phyloP scores from a whole-genome alignment of 1,140 invertebrate species.

The Eumaeus atala region DNA sequence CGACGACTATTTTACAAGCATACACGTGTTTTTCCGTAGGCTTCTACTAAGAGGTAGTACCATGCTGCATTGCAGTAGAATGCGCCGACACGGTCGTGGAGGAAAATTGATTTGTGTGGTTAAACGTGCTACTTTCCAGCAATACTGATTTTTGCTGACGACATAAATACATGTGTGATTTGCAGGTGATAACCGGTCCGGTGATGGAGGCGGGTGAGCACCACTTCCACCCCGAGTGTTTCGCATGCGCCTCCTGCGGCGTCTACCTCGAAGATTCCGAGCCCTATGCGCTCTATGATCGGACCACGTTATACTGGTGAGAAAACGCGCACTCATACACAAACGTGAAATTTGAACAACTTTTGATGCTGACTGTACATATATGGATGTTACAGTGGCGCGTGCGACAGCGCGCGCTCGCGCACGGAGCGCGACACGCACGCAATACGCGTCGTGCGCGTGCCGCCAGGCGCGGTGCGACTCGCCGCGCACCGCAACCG shows the following conservation, averaged over 20 bases:
- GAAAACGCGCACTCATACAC: constrained; percentile 1
- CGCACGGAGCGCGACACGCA: constrained; percentile 27
- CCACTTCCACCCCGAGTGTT: constrained; percentile 96
- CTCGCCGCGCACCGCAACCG: constrained; percentile 24
- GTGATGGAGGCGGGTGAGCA: constrained; percentile 96
- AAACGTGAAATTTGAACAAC: neutral
- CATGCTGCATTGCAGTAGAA: too few species aligned
- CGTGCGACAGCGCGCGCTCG: constrained; percentile 32
- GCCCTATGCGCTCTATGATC: constrained; percentile 90
- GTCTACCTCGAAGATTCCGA: constrained; percentile 93
- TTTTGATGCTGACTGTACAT: too few species aligned
- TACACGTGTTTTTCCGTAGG: too few species aligned
- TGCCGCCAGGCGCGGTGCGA: constrained; percentile 33
- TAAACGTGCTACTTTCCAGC: too few species aligned
- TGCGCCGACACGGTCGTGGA: too few species aligned
- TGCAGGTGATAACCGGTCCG: constrained; percentile 88
- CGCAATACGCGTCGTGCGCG: constrained; percentile 43
- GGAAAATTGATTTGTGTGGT: too few species aligned
- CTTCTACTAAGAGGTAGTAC: too few species aligned
- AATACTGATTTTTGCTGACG: too few species aligned
- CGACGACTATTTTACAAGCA: too few species aligned
- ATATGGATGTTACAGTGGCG: constrained; percentile 26
- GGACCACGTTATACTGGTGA: constrained; percentile 91
- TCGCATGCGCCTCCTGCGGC: constrained; percentile 88
- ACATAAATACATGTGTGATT: neutral